Percentiles rank a stretch among this genome's conserved stretches.
Conservation (phyloP, 1,140 invertebrate species). For the Dryas iulia region DNA sequence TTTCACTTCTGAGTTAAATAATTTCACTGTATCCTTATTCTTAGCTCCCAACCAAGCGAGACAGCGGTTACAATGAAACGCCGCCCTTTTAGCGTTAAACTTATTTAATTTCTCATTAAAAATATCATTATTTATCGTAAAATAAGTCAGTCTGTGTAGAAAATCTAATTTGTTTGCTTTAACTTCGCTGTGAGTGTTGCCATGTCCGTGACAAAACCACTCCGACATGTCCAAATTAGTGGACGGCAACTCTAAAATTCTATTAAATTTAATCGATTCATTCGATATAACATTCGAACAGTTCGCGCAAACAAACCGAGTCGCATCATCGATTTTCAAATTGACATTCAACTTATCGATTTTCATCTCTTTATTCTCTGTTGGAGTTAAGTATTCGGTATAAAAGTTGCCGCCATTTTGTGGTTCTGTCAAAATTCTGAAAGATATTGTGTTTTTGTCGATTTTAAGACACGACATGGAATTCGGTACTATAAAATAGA, state of each 20-base stretch:
- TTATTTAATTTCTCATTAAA: slow-evolving; percentile 65
- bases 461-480: slow-evolving; percentile 76
- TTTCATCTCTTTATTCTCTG: slow-evolving; percentile 43
- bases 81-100: slow-evolving; percentile 66
- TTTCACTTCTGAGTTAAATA: slow-evolving; percentile 75
- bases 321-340: slow-evolving; percentile 51
- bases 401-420: slow-evolving; percentile 78
- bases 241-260: slow-evolving; percentile 80
- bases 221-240: slow-evolving; percentile 79
- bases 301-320: slow-evolving; percentile 76
- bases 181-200: slow-evolving; percentile 46
- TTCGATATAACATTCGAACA: slow-evolving; percentile 74
- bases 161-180: slow-evolving; percentile 72
- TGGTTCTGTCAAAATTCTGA: slow-evolving; percentile 73
- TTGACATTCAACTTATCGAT: slow-evolving; percentile 55
- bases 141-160: slow-evolving; percentile 77
- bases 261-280: slow-evolving; percentile 64
- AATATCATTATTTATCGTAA: slow-evolving; percentile 66
- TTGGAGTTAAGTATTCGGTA: slow-evolving; percentile 69
- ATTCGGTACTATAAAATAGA: slow-evolving; percentile 74
- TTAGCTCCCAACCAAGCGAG: slow-evolving; percentile 79
- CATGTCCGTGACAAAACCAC: slow-evolving; percentile 81
- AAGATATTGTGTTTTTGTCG: slow-evolving; percentile 70
- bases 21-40: slow-evolving; percentile 61
- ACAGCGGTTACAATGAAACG: slow-evolving; percentile 80